A percentile compares a stretch with the other conserved stretches of the same genome.
These are phyloP conservation scores for Ceyx erithaca DNA, from an alignment of 2,797 vertebrate species.

Conservation along the genomic window DNA sequence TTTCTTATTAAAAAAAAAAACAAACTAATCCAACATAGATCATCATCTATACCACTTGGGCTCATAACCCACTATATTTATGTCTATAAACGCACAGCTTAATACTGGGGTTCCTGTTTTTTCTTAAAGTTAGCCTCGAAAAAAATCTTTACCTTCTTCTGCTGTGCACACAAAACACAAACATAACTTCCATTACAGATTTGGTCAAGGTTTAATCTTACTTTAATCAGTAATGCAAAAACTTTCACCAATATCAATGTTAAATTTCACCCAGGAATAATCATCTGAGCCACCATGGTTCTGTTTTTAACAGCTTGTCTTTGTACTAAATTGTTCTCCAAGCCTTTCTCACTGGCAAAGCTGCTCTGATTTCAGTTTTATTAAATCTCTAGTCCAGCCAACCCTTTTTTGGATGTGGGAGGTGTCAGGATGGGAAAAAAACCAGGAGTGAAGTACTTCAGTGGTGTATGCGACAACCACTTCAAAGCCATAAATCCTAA, in stretches of 20 bases:
- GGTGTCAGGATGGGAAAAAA: background rate
- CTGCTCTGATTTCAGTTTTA: constrained; percentile 23
- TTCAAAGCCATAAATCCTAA: constrained; percentile 65
- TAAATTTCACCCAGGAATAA: background rate
- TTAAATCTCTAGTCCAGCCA: constrained; percentile 14
- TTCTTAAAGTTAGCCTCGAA: background rate
- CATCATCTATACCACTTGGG: too few relatives aligned
- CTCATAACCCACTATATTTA: background rate
- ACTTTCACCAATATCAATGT: constrained; percentile 26
- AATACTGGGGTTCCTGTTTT: background rate
- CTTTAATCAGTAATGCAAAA: background rate
- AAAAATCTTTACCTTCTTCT: background rate
- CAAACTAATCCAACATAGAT: too few relatives aligned
- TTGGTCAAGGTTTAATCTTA: background rate
- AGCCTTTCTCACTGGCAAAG: background rate
- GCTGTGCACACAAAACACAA: background rate
- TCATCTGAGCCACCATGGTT: background rate
- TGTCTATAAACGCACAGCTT: background rate
- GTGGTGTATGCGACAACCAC: constrained; percentile 37
- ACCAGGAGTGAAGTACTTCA: constrained; percentile 22
- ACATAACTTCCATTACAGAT: background rate
- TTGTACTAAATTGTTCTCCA: constrained; percentile 1
- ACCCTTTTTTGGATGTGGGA: background rate
- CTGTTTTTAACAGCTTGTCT: background rate
- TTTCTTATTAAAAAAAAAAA: background rate